These are phyloP conservation scores for Eumaeus atala DNA, from an alignment of 1,140 invertebrate genomes.

Conservation along the genomic window DNA sequence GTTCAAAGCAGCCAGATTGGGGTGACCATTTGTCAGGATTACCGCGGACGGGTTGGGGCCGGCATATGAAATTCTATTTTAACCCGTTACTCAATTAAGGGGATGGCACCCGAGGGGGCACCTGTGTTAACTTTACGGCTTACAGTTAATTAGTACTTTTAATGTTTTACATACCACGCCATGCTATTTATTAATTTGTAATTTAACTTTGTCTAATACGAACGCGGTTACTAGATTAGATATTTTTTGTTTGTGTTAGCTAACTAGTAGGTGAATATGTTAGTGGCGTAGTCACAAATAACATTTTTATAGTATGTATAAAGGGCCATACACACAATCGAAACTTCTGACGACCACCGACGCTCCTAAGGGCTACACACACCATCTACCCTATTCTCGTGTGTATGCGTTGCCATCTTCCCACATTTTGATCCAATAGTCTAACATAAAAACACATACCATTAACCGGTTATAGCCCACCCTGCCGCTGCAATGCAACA, in stretches of 20 bases:
- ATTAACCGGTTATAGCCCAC: no score
- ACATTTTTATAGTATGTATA: no score
- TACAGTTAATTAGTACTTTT: neutral
- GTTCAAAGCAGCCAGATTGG: conserved; percentile 4
- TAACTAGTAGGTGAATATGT: no score
- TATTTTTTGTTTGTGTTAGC: neutral
- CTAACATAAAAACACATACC: no score
- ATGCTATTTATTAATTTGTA: conserved; percentile 1
- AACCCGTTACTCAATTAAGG: neutral
- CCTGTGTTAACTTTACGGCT: neutral
- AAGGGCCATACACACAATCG: no score
- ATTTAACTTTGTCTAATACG: conserved; percentile 7
- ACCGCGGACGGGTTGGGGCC: neutral
- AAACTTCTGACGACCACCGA: no score
- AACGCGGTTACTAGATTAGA: neutral
- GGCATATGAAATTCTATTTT: conserved; percentile 4
- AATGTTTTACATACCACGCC: neutral
- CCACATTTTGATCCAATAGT: no score
- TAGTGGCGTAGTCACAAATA: no score
- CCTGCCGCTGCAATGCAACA: no score
- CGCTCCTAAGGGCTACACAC: no score
- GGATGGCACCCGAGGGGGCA: neutral
- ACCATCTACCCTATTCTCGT: no score
- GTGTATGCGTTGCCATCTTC: no score
- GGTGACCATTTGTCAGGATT: conserved; percentile 22